Evolutionary conservation across 2,888 invertebrate species (phyloP).

Genomic region (Lasioglossum calceatum): DNA sequence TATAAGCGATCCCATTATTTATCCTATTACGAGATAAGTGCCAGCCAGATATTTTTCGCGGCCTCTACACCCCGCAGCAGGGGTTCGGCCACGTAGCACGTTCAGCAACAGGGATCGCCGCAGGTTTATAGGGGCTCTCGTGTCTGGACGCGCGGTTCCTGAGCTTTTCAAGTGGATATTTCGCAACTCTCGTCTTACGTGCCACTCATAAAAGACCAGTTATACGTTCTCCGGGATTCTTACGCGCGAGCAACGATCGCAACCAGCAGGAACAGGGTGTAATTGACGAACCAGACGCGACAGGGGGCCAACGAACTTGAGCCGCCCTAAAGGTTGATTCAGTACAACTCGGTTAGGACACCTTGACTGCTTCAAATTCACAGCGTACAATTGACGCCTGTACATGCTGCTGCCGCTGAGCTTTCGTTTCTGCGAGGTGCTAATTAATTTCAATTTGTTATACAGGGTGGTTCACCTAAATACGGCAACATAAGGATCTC

Average conservation of each 20-base stretch:
- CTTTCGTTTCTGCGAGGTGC: no score
- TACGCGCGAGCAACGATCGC: constrained; percentile 22
- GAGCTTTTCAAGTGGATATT: constrained; percentile 59
- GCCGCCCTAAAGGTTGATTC: background rate
- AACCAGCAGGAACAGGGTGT: constrained; percentile 10
- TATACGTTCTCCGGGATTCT: constrained; percentile 46
- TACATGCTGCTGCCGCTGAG: no score
- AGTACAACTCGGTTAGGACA: background rate
- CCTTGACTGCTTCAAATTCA: no score
- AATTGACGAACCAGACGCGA: constrained; percentile 40
- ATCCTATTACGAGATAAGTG: constrained; percentile 65
- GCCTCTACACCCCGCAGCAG: background rate
- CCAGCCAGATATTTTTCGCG: constrained; percentile 54
- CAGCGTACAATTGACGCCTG: no score
- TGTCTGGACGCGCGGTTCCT: constrained; percentile 29
- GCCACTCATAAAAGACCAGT: constrained; percentile 53
- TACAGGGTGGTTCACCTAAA: no score
- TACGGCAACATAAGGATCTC: no score
- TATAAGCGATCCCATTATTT: constrained; percentile 57
- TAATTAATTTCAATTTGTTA: no score
- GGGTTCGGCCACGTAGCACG: constrained; percentile 20
- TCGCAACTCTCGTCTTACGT: constrained; percentile 59
- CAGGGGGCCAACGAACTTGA: background rate
- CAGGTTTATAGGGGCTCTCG: constrained; percentile 51
- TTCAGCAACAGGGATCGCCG: constrained; percentile 45